These are phyloP conservation scores for Habroteleia sp. DNA, from an alignment of 2,888 invertebrate genomes.

Conservation along the genomic window DNA sequence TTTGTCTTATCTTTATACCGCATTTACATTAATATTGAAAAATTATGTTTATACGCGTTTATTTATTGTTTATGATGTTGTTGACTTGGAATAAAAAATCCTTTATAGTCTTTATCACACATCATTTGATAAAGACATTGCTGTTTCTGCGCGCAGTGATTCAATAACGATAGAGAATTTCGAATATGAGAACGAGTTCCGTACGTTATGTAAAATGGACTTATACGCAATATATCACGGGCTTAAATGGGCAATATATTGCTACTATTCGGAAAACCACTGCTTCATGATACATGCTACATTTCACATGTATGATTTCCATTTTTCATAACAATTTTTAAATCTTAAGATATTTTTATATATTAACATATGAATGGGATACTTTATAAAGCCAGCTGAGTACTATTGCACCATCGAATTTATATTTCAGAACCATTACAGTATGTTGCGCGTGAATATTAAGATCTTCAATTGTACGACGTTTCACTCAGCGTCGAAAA, in stretches of 20 bases:
- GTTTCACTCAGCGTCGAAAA: constrained; percentile 35
- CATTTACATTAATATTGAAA: constrained; percentile 53
- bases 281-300: constrained; percentile 62
- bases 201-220: constrained; percentile 61
- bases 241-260: constrained; percentile 63
- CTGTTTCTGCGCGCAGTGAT: constrained; percentile 37
- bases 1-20: constrained; percentile 15
- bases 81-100: constrained; percentile 34
- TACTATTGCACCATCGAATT: constrained; percentile 37
- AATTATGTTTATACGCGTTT: constrained; percentile 36
- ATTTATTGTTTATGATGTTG: constrained; percentile 52
- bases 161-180: constrained; percentile 61
- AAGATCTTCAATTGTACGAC: constrained; percentile 40
- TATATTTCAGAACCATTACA: constrained; percentile 36
- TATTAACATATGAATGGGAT: constrained; percentile 59
- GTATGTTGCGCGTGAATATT: constrained; percentile 12
- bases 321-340: constrained; percentile 59
- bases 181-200: constrained; percentile 55
- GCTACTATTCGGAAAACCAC: constrained; percentile 61
- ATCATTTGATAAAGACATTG: constrained; percentile 48
- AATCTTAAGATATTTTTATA: constrained; percentile 56
- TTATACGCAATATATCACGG: constrained; percentile 57
- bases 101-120: constrained; percentile 50
- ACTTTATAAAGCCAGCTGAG: constrained; percentile 26
- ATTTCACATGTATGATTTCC: constrained; percentile 61